phyloP scores from a whole-genome alignment of 2,888 invertebrate species.

The Drosophila barbarae region DNA sequence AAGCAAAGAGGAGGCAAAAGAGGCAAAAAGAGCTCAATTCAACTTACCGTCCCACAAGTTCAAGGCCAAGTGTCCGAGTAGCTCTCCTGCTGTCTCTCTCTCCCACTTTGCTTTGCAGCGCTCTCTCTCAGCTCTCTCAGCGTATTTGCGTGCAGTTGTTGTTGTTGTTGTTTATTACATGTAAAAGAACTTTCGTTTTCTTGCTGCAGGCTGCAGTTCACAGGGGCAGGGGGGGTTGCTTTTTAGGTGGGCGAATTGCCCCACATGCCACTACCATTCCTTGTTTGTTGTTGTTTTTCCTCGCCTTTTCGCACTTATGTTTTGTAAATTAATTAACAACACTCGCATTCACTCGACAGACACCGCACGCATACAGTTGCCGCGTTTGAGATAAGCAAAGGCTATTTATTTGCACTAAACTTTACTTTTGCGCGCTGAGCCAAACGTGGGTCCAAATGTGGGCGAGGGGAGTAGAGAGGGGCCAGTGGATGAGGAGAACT shows the following conservation, averaged over 20 bases:
- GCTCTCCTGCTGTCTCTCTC: slow-evolving; percentile 18
- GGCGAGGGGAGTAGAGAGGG: slow-evolving; percentile 8
- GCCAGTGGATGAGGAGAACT: slow-evolving; percentile 53
- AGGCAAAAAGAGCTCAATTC: slow-evolving; percentile 36
- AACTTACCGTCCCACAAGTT: slow-evolving; percentile 70
- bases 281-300: slow-evolving; percentile 20
- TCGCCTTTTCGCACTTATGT: slow-evolving; percentile 23
- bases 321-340: slow-evolving; percentile 67
- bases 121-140: slow-evolving; percentile 15
- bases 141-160: background rate
- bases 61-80: slow-evolving; percentile 69
- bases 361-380: slow-evolving; percentile 30
- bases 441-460: slow-evolving; percentile 23
- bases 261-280: slow-evolving; percentile 26
- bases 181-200: slow-evolving; percentile 74
- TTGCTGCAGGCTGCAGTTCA: slow-evolving; percentile 17
- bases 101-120: slow-evolving; percentile 22
- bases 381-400: slow-evolving; percentile 69
- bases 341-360: slow-evolving; percentile 47
- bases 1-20: slow-evolving; percentile 18
- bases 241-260: slow-evolving; percentile 25
- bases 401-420: slow-evolving; percentile 75
- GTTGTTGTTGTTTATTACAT: slow-evolving; percentile 35
- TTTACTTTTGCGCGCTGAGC: slow-evolving; percentile 68
- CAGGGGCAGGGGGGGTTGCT: background rate